Conservation (phyloP, 2,113 vertebrate species). For the Chloropsis cyanopogon region DNA sequence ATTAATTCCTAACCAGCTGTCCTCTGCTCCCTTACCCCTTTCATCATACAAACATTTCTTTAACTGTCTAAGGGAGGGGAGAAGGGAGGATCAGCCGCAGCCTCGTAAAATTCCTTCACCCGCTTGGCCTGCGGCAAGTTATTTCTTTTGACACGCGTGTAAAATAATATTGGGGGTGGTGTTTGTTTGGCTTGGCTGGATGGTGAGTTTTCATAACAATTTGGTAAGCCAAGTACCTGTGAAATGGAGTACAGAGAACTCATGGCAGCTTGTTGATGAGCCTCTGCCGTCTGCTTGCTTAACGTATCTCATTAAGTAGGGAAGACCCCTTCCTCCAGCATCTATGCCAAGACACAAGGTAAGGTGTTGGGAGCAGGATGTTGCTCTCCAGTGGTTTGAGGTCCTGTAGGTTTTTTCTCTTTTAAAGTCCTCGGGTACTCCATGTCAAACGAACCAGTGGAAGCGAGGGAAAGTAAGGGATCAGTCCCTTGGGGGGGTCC, state of each 20-base stretch:
- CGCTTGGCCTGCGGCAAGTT: conserved; percentile 40
- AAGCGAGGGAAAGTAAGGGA: not conserved
- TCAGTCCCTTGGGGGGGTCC: not conserved
- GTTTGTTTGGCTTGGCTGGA: conserved; percentile 59
- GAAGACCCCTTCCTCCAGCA: not conserved
- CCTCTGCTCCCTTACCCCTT: conserved; percentile 56
- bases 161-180: conserved; percentile 41
- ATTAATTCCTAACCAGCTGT: conserved; percentile 63
- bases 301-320: not conserved
- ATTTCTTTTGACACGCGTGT: conserved; percentile 61
- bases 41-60: conserved; percentile 54
- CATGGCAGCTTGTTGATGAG: not conserved
- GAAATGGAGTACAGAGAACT: not conserved
- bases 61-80: conserved; percentile 51
- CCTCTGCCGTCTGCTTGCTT: not conserved
- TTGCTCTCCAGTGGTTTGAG: not conserved
- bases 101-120: conserved; percentile 53
- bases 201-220: conserved; percentile 41
- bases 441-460: not conserved
- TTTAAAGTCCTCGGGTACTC: not conserved
- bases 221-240: conserved; percentile 55
- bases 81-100: conserved; percentile 49
- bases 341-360: not conserved
- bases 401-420: not conserved
- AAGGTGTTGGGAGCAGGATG: not conserved